phyloP scores from a whole-genome alignment of 23 tunicate species.

The Botrylloides violaceus region DNA sequence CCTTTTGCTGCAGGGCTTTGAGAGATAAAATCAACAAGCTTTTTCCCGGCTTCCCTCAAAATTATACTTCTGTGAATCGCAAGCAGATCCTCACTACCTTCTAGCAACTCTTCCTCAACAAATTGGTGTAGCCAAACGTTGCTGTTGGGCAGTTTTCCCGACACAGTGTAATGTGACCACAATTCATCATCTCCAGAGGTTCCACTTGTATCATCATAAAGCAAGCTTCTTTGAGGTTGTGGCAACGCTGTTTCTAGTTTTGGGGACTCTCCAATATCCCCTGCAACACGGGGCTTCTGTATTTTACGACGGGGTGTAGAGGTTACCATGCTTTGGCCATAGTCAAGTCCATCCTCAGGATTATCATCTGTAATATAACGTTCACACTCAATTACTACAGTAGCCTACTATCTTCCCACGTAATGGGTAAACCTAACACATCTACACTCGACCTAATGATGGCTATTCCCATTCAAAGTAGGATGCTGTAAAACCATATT shows the following conservation, averaged over 20 bases:
- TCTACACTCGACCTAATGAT: too few relatives aligned
- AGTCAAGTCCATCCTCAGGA: too few relatives aligned
- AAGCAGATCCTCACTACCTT: slow-evolving; percentile 1
- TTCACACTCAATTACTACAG: too few relatives aligned
- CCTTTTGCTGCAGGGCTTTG: background rate
- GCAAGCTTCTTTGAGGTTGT: background rate
- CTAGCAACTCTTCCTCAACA: slow-evolving; percentile 15
- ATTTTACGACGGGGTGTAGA: background rate
- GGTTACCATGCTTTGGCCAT: background rate
- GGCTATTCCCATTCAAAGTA: too few relatives aligned
- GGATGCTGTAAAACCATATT: too few relatives aligned
- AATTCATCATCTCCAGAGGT: background rate
- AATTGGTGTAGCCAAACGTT: background rate
- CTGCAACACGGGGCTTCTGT: background rate
- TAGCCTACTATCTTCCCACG: too few relatives aligned
- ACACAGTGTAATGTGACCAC: background rate
- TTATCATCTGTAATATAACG: too few relatives aligned
- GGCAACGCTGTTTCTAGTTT: too few relatives aligned
- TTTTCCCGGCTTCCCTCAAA: background rate
- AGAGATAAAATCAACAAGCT: background rate
- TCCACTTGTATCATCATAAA: background rate
- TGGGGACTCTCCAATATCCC: background rate
- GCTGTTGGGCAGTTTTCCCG: background rate
- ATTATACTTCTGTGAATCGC: background rate
- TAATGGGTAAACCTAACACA: too few relatives aligned